These are phyloP conservation scores for Ceratina japonica DNA, from an alignment of 1,140 invertebrate genomes.

Conservation along the genomic window DNA sequence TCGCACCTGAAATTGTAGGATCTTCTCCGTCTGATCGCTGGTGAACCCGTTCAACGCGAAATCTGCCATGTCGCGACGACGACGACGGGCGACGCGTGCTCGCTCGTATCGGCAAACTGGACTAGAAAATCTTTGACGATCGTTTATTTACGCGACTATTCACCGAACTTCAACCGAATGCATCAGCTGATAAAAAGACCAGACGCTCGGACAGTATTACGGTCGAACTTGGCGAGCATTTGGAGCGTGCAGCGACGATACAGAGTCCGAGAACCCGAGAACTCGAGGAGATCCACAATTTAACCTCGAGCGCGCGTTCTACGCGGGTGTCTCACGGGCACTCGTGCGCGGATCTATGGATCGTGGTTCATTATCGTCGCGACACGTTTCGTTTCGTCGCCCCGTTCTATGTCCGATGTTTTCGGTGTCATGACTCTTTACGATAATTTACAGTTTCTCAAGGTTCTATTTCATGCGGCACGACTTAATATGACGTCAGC, in stretches of 20 bases:
- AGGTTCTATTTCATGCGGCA: conserved; percentile 57
- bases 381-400: conserved; percentile 45
- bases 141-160: conserved; percentile 23
- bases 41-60: conserved; percentile 82
- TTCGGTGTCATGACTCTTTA: conserved; percentile 59
- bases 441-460: conserved; percentile 59
- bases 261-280: no score
- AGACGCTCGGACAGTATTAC: conserved; percentile 57
- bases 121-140: conserved; percentile 38
- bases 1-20: conserved; percentile 86
- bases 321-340: not conserved
- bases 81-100: no score
- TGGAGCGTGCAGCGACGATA: conserved; percentile 48
- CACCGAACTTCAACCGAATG: conserved; percentile 50
- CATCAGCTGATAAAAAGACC: conserved; percentile 70
- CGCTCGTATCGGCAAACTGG: not conserved
- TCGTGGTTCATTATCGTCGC: conserved; percentile 35
- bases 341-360: conserved; percentile 4
- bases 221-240: conserved; percentile 60
- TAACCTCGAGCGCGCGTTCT: conserved; percentile 58
- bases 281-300: conserved; percentile 28
- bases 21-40: conserved; percentile 90
- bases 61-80: conserved; percentile 73
- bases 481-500: conserved; percentile 39
- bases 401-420: conserved; percentile 37